Conservation (phyloP, 2,888 invertebrate genomes). For the Perithous albicinctus region DNA sequence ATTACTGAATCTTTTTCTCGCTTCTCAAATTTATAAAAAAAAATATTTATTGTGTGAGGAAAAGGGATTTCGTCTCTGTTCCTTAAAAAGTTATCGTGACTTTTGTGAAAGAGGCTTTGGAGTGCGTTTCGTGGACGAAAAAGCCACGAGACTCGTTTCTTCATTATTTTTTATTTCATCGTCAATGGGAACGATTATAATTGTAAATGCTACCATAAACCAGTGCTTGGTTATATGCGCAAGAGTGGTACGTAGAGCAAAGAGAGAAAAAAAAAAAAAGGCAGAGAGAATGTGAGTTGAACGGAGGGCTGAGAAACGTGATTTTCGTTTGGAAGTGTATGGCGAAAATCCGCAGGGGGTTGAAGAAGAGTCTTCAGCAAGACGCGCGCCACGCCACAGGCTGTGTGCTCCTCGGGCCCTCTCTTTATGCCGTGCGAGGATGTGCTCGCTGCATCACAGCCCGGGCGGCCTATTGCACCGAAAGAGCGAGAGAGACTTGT, state of each 20-base stretch:
- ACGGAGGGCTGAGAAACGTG: conserved; percentile 66
- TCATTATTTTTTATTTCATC: conserved; percentile 20
- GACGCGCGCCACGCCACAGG: conserved; percentile 64
- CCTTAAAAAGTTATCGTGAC: neutral
- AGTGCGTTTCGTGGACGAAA: neutral
- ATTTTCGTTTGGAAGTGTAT: conserved; percentile 69
- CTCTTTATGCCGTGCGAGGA: conserved; percentile 14
- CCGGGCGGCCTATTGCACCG: conserved; percentile 11
- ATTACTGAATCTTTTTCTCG: too few species aligned
- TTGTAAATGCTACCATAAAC: conserved; percentile 83
- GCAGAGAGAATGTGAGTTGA: conserved; percentile 67
- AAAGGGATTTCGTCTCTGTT: neutral
- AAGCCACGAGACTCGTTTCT: neutral
- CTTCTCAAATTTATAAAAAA: too few species aligned
- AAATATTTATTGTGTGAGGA: too few species aligned
- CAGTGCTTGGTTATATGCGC: conserved; percentile 58
- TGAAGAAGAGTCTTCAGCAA: conserved; percentile 34
- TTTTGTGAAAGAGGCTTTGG: neutral
- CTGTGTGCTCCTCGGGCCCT: conserved; percentile 37
- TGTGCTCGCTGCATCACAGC: conserved; percentile 28
- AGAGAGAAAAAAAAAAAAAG: conserved; percentile 55
- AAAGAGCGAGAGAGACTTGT: conserved; percentile 67
- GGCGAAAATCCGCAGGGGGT: conserved; percentile 72
- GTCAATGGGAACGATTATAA: conserved; percentile 77
- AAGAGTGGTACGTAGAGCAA: conserved; percentile 11